These are phyloP conservation scores for Eucera pruinosa DNA, from an alignment of 2,888 invertebrate genomes.

Conservation along the genomic window DNA sequence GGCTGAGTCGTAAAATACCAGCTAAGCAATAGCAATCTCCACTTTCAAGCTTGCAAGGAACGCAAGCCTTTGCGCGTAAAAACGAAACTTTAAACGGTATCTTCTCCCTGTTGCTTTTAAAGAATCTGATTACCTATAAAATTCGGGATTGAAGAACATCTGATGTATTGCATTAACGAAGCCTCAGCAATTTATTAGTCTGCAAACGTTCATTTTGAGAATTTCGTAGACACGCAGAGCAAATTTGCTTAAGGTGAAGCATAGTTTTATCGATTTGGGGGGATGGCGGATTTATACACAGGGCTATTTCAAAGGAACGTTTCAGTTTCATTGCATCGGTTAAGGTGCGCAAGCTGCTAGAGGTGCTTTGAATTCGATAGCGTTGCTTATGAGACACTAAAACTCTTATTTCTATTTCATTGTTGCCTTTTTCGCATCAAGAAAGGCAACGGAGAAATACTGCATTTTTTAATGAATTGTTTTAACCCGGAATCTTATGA, in stretches of 20 bases:
- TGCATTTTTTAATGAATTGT: neutral
- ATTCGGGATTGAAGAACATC: constrained; percentile 31
- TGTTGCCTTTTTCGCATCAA: neutral
- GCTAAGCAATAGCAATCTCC: constrained; percentile 63
- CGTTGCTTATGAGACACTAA: neutral
- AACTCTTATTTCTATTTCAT: neutral
- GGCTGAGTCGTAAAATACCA: constrained; percentile 57
- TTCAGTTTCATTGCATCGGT: constrained; percentile 19
- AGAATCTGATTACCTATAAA: constrained; percentile 47
- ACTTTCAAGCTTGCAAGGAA: no score
- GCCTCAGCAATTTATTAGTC: neutral
- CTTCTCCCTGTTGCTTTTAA: neutral
- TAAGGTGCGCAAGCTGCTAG: neutral
- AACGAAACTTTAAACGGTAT: constrained; percentile 38
- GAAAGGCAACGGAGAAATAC: neutral
- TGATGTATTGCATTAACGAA: constrained; percentile 21
- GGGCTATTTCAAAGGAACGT: constrained; percentile 8
- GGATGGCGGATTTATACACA: constrained; percentile 16
- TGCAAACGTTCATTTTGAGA: neutral
- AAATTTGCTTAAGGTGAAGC: constrained; percentile 8
- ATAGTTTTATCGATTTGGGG: constrained; percentile 9
- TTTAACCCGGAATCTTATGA: no score
- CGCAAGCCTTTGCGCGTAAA: constrained; percentile 25
- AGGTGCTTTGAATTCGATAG: constrained; percentile 10
- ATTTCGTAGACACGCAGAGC: neutral